Evolutionary conservation across 2,888 invertebrate genomes (phyloP), one percentile per base, ranked within the genome.

Genomic region (Drosophila kanekoi): DNA sequence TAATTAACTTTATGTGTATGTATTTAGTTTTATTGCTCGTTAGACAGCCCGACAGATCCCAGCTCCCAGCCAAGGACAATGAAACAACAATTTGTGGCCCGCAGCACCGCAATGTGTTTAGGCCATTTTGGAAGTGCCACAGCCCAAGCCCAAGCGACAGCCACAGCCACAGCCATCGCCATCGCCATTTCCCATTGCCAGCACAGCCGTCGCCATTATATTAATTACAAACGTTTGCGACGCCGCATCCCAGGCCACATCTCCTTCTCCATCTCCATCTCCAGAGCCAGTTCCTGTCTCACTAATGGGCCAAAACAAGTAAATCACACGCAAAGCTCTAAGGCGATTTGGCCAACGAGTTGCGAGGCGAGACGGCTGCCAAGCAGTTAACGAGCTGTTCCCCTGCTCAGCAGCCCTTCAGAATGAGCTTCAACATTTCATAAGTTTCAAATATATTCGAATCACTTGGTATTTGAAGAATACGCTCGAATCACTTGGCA

Each of bases 241-340:
- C 72, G 65, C 79, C 77, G 72, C 73, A 57, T 51, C 66, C 59
- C 58, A 10, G 35, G 53, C 64, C 59, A 49, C 32, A 35, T 33
- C 10, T 33, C 5, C 20, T 5, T 20, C 20, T 18, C 5, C 20
- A 20, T 20, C 20, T 18, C 5, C 20, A 1, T 20, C 20, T 33
- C 13, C 20, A 53, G 47, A 14, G 61, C 44, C 47, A 74, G 74
- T 76, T 69, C 52, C 68, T 68, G 72, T 69, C 78, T 72, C 70
- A 74, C 87, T 86, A 85, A 85, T 85, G 89, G 85, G 61, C 70
- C 79, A 80, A 81, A 85, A 83, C 85, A 85, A 88, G 79, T 85
- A 85, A 85, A 85, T 85, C 89, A 88, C 88, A 84, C 86, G 77
- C 85, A 84, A 84, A 84, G 87, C 83, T 84, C 83, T 79, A 87